Conservation (phyloP, 1,140 invertebrate genomes). For the Solen grandis region DNA sequence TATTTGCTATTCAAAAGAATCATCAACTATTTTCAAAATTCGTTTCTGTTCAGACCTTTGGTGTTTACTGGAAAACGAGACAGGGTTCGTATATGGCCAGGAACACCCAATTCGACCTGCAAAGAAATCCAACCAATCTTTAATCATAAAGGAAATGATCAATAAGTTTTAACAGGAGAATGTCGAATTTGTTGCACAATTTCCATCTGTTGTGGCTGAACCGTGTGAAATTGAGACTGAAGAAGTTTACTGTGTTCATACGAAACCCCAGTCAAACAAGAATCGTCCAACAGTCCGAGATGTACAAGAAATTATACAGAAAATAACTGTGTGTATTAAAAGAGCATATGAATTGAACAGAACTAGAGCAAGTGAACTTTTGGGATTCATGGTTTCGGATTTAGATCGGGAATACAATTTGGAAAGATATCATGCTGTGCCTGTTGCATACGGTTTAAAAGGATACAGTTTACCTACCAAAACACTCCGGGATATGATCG, state of each 20-base stretch:
- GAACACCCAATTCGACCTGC: constrained; percentile 16
- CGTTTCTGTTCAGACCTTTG: constrained; percentile 10
- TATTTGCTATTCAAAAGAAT: constrained; percentile 32
- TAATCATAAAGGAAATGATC: constrained; percentile 1
- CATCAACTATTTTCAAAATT: constrained; percentile 2
- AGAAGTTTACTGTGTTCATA: too few species aligned
- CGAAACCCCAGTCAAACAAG: neutral
- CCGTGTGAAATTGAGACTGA: too few species aligned
- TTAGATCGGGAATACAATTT: constrained; percentile 3
- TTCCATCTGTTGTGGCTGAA: constrained; percentile 19
- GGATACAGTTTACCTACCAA: constrained; percentile 23
- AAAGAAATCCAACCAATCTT: neutral
- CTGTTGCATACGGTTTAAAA: constrained; percentile 27
- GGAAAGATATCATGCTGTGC: neutral
- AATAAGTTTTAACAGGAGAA: constrained; percentile 4
- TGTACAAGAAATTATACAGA: neutral
- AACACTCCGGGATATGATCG: neutral
- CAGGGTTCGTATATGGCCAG: neutral
- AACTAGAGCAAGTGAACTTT: constrained; percentile 41
- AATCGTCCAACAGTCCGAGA: neutral
- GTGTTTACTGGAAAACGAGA: constrained; percentile 9
- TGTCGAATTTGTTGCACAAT: constrained; percentile 32
- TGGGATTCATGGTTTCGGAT: constrained; percentile 50
- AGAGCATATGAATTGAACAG: constrained; percentile 17
- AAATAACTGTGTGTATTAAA: neutral